Evolutionary conservation across 2,888 invertebrate genomes (phyloP).

Genomic region (Acrobasis consociella): DNA sequence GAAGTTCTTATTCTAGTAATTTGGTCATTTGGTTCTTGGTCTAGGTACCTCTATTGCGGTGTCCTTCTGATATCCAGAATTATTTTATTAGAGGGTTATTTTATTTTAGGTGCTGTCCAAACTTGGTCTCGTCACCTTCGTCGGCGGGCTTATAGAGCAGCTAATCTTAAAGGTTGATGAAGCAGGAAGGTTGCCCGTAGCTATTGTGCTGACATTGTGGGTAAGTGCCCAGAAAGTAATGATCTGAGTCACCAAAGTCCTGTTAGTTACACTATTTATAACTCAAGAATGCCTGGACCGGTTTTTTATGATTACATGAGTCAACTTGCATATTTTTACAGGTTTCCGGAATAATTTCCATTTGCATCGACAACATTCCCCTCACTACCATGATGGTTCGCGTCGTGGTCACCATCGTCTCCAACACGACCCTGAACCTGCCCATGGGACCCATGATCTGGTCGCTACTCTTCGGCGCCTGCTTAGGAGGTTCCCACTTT

Average conservation of each 20-base stretch:
- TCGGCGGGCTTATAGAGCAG: constrained; percentile 88
- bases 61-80: too few relatives aligned
- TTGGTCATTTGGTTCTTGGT: too few relatives aligned
- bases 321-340: too few relatives aligned
- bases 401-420: constrained; percentile 86
- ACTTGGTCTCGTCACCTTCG: constrained; percentile 91
- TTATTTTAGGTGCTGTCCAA: constrained; percentile 88
- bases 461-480: constrained; percentile 94
- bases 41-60: too few relatives aligned
- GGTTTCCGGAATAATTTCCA: constrained; percentile 93
- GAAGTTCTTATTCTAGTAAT: too few relatives aligned
- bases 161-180: constrained; percentile 87
- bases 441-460: constrained; percentile 92
- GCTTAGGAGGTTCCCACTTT: constrained; percentile 88
- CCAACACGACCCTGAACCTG: constrained; percentile 86
- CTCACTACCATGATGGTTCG: constrained; percentile 96
- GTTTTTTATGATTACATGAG: too few relatives aligned
- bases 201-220: constrained; percentile 92
- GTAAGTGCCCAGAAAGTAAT: constrained; percentile 57
- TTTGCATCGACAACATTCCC: constrained; percentile 96
- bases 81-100: too few relatives aligned
- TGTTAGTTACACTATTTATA: too few relatives aligned
- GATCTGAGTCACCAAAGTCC: too few relatives aligned
- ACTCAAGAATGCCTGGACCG: too few relatives aligned
- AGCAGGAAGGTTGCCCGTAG: constrained; percentile 86